Conservation (phyloP, 2,113 vertebrate species). For the Sinocyclocheilus grahami region DNA sequence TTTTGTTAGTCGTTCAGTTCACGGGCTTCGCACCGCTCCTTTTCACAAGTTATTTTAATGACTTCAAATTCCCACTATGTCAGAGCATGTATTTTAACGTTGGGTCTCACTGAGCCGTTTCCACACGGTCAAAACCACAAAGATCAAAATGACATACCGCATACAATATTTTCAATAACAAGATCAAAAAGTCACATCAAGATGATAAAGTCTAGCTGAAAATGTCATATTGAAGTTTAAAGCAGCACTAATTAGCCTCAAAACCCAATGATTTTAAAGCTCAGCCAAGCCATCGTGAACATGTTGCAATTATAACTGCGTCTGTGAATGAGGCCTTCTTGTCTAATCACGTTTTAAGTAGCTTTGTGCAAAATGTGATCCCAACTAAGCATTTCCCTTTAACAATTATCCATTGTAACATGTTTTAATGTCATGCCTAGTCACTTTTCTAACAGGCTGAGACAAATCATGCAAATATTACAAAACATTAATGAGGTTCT, state of each 20-base stretch:
- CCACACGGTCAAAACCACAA: not conserved
- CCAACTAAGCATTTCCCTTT: slow-evolving; percentile 45
- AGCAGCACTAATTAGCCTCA: slow-evolving; percentile 6
- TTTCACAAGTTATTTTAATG: slow-evolving; percentile 25
- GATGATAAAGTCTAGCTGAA: not conserved
- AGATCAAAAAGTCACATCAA: slow-evolving; percentile 5
- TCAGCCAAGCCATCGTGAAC: slow-evolving; percentile 24
- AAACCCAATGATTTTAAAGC: slow-evolving; percentile 23
- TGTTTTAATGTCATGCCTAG: slow-evolving; percentile 13
- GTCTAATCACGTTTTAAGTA: slow-evolving; percentile 58
- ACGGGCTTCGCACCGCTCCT: slow-evolving; percentile 31
- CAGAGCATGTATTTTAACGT: not conserved
- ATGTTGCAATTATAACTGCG: slow-evolving; percentile 28
- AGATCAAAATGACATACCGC: not conserved
- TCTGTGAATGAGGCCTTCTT: slow-evolving; percentile 46
- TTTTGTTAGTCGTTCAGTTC: slow-evolving; percentile 37
- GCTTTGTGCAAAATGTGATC: slow-evolving; percentile 55
- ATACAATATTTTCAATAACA: not conserved
- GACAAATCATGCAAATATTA: slow-evolving; percentile 52
- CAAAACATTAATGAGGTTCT: slow-evolving; percentile 43
- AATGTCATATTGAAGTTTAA: not conserved
- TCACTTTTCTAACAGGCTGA: slow-evolving; percentile 38
- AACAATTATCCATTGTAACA: slow-evolving; percentile 55
- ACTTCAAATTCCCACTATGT: slow-evolving; percentile 30
- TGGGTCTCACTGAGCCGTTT: not conserved